A percentile compares a stretch with the other conserved stretches of the same genome.
These are phyloP conservation scores for Lutraria rhynchaena DNA, from an alignment of 1,140 invertebrate genomes.

Conservation along the genomic window DNA sequence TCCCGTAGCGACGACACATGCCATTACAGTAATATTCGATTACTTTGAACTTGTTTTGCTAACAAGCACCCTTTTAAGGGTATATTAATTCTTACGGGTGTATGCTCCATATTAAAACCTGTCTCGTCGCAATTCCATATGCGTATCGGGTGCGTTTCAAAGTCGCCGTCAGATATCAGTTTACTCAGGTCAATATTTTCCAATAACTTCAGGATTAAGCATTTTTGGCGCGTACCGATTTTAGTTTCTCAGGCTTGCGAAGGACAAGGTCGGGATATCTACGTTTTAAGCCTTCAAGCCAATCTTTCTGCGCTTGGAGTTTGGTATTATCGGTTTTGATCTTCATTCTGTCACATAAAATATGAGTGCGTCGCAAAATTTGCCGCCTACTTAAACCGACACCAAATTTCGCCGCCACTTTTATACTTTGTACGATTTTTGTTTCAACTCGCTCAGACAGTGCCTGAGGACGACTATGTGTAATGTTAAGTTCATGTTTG, in stretches of 20 bases:
- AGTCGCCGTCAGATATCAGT: background rate
- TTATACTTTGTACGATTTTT: constrained; percentile 43
- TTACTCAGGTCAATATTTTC: constrained; percentile 42
- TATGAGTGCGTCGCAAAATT: constrained; percentile 31
- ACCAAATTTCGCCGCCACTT: constrained; percentile 24
- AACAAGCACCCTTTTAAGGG: constrained; percentile 35
- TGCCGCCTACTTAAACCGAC: constrained; percentile 48
- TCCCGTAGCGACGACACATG: constrained; percentile 46
- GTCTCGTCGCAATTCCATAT: constrained; percentile 44
- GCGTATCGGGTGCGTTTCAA: background rate
- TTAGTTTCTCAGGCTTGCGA: constrained; percentile 62
- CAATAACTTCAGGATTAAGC: constrained; percentile 47
- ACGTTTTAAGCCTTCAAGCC: constrained; percentile 52
- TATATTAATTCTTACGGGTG: constrained; percentile 21
- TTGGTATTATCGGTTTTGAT: constrained; percentile 48
- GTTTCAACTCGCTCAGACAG: constrained; percentile 46
- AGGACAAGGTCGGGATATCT: constrained; percentile 51
- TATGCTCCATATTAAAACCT: constrained; percentile 42
- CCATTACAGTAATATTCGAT: constrained; percentile 54
- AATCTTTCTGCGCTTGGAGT: constrained; percentile 49
- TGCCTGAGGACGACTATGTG: constrained; percentile 28
- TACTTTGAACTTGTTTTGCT: background rate
- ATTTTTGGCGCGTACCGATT: constrained; percentile 29
- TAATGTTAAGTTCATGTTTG: constrained; percentile 13
- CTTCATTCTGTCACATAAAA: constrained; percentile 42